A percentile compares a stretch with the other conserved stretches of the same genome.
Conservation (phyloP, 2,113 vertebrate species). For the Taxidea taxus region DNA sequence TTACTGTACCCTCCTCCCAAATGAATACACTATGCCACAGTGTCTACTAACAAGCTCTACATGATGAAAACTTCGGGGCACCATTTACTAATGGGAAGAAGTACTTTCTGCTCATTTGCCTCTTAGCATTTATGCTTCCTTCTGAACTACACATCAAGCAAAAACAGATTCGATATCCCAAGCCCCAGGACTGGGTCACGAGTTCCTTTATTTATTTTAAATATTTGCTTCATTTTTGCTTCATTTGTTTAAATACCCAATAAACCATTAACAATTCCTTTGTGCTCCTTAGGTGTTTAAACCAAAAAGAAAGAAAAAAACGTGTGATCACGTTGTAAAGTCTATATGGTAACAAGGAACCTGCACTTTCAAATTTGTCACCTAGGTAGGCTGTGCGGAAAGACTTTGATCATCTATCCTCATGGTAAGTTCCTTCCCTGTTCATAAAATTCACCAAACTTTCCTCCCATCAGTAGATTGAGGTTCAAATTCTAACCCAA, state of each 20-base stretch:
- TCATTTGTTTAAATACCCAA: background rate
- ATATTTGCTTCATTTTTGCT: background rate
- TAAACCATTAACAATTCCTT: background rate
- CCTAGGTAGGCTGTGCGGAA: background rate
- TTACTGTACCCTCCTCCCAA: background rate
- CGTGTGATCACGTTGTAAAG: background rate
- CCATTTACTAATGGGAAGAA: background rate
- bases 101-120: background rate
- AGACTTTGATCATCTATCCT: too few relatives aligned
- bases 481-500: background rate
- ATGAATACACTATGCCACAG: too few relatives aligned
- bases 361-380: background rate
- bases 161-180: background rate
- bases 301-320: background rate
- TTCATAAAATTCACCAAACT: background rate
- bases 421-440: fast-evolving
- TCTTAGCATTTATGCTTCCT: background rate
- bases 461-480: too few relatives aligned
- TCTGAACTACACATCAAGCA: background rate
- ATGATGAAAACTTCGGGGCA: background rate
- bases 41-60: background rate
- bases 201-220: slow-evolving; percentile 3
- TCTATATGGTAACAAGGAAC: background rate
- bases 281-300: background rate
- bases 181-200: background rate